Evolutionary conservation across 2,797 vertebrate genomes (phyloP).

Genomic region (Schizopygopsis pylzovi): DNA sequence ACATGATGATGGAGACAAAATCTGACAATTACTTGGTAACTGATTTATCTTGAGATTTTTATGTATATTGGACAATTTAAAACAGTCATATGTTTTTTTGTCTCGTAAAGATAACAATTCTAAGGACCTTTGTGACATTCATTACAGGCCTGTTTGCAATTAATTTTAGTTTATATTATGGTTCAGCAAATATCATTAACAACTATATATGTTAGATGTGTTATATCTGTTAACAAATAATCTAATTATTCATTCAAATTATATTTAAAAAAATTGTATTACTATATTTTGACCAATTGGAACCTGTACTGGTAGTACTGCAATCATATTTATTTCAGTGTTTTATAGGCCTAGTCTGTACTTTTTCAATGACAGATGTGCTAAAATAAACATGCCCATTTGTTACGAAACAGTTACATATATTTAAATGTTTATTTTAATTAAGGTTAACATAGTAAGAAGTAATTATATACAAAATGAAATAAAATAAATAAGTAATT

Average conservation of each 20-base stretch:
- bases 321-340: neutral
- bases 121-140: slow-evolving; percentile 17
- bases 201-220: neutral
- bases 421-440: too few species aligned
- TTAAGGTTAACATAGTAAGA: too few species aligned
- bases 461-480: neutral
- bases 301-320: neutral
- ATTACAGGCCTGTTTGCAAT: neutral
- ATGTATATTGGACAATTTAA: slow-evolving; percentile 9
- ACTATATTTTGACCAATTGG: neutral
- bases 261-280: neutral
- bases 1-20: slow-evolving; percentile 1
- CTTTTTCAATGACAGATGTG: neutral
- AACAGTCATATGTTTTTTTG: slow-evolving; percentile 25
- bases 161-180: neutral
- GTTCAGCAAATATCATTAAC: neutral
- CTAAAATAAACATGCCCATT: neutral
- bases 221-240: neutral
- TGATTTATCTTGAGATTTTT: slow-evolving; percentile 31
- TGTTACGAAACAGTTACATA: neutral
- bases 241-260: neutral
- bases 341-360: neutral
- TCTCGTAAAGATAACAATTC: slow-evolving; percentile 35
- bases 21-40: slow-evolving; percentile 9
- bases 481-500: neutral